A percentile compares a stretch with the other conserved stretches of the same genome.
Conservation (phyloP, 2,888 invertebrate species). For the Parnassius mnemosyne region DNA sequence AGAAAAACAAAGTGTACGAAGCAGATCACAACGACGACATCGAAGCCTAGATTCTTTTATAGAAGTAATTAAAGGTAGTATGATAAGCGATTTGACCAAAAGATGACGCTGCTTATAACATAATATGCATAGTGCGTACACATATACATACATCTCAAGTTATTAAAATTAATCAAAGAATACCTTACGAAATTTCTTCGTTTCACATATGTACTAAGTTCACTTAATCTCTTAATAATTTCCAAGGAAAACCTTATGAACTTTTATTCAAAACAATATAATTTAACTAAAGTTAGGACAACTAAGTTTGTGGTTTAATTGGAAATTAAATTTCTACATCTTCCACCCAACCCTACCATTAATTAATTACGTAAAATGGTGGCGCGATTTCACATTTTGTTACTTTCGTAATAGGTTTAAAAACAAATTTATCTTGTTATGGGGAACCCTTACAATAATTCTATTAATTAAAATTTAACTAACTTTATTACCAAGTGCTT, state of each 20-base stretch:
- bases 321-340: slow-evolving; percentile 14
- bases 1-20: too few relatives aligned
- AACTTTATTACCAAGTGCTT: neutral
- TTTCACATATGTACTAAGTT: too few relatives aligned
- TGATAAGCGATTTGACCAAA: too few relatives aligned
- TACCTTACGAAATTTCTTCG: too few relatives aligned
- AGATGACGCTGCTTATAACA: too few relatives aligned
- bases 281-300: slow-evolving; percentile 15
- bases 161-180: too few relatives aligned
- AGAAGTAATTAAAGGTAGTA: too few relatives aligned
- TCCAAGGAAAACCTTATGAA: neutral
- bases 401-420: slow-evolving; percentile 15
- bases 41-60: too few relatives aligned
- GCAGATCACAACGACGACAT: too few relatives aligned
- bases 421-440: slow-evolving; percentile 23
- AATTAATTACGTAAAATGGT: slow-evolving; percentile 17
- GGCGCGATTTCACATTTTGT: slow-evolving; percentile 13
- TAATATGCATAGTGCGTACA: too few relatives aligned
- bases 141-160: too few relatives aligned
- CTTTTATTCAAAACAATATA: slow-evolving; percentile 3
- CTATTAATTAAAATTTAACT: neutral
- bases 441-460: neutral
- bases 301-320: slow-evolving; percentile 21
- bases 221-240: too few relatives aligned
- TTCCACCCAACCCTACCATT: slow-evolving; percentile 2